These are phyloP conservation scores for Myotis brandtii DNA, from an alignment of 2,113 vertebrate species.

Conservation along the genomic window DNA sequence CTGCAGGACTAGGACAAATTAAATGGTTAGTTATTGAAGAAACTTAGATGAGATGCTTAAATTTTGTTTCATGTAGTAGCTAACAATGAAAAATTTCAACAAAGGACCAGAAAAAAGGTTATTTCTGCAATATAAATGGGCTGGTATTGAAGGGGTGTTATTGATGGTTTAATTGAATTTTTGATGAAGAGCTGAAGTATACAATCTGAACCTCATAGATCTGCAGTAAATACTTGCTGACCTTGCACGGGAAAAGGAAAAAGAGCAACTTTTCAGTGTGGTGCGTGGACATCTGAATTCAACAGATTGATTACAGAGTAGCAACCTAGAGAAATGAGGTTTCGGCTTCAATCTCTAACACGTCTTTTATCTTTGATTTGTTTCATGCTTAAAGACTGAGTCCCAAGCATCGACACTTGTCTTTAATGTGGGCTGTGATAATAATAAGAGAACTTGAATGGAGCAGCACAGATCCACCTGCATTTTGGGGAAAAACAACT, in stretches of 20 bases:
- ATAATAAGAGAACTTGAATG: not conserved
- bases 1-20: not conserved
- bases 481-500: not conserved
- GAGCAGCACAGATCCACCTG: not conserved
- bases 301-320: slow-evolving; percentile 50
- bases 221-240: slow-evolving; percentile 21
- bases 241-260: not conserved
- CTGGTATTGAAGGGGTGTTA: slow-evolving; percentile 2
- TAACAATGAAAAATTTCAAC: not conserved
- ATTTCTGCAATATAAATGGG: not conserved
- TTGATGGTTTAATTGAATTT: slow-evolving; percentile 47
- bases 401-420: not conserved
- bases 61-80: slow-evolving; percentile 38
- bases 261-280: not conserved
- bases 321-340: slow-evolving; percentile 57
- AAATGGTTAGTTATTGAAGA: not conserved
- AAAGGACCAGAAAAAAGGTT: not conserved
- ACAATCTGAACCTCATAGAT: not conserved
- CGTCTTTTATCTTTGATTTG: slow-evolving; percentile 58
- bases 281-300: slow-evolving; percentile 19
- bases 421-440: not conserved
- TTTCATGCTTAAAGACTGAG: slow-evolving; percentile 28
- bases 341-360: slow-evolving; percentile 64
- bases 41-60: not conserved
- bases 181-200: slow-evolving; percentile 13